Conservation (phyloP, 2,888 invertebrate species). For the Gymnosoma rotundatum region DNA sequence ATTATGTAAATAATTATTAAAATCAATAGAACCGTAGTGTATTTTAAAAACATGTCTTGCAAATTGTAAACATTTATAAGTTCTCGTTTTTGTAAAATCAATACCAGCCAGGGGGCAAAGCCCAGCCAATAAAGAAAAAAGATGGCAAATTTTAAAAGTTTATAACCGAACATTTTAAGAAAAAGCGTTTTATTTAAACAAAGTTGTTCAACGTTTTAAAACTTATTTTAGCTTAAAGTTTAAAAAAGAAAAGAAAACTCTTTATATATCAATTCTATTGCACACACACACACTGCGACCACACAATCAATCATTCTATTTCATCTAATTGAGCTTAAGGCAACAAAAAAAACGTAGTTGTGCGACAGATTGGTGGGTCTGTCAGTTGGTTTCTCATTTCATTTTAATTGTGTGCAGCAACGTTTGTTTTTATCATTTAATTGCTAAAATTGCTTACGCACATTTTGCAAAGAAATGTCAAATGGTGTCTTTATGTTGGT, state of each 20-base stretch:
- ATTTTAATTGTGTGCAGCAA: background rate
- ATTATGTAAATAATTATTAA: conserved; percentile 41
- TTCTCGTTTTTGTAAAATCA: conserved; percentile 15
- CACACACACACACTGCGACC: background rate
- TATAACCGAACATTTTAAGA: conserved; percentile 24
- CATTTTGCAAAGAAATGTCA: conserved; percentile 16
- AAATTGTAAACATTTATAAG: background rate
- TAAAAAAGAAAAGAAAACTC: conserved; percentile 6
- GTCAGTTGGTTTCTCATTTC: background rate
- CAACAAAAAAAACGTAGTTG: background rate
- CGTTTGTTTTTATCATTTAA: conserved; percentile 12
- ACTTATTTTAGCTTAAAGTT: background rate
- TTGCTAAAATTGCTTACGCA: conserved; percentile 44
- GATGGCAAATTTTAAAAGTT: conserved; percentile 31
- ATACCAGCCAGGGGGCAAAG: conserved; percentile 40
- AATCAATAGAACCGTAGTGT: conserved; percentile 32
- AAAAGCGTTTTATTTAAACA: background rate
- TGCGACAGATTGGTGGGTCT: too few species aligned
- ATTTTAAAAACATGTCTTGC: conserved; percentile 26
- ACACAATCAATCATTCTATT: background rate
- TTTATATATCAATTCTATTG: conserved; percentile 16
- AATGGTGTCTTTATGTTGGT: conserved; percentile 5
- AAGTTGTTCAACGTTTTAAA: background rate
- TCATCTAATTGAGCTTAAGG: conserved; percentile 11
- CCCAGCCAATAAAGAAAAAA: conserved; percentile 58